phyloP scores from a whole-genome alignment of 23 tunicate genomes.

The Halocynthia aurantium region DNA sequence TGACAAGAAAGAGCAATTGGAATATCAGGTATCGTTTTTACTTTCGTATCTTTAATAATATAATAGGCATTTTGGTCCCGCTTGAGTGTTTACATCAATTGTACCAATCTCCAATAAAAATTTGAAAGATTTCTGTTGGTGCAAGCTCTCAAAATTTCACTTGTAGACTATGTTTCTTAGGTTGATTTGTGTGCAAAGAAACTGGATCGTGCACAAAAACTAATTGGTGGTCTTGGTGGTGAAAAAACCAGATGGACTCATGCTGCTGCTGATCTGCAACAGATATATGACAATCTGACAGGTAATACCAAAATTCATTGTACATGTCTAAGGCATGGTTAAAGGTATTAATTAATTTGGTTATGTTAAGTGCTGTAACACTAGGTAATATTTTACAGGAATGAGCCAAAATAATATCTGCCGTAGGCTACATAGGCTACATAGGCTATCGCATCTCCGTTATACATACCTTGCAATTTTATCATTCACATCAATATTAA shows the following conservation, averaged over 20 bases:
- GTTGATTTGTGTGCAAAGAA: conserved; percentile 98
- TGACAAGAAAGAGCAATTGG: conserved; percentile 93
- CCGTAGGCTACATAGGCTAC: too few species aligned
- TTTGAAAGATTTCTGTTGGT: neutral
- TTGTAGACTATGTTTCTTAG: conserved; percentile 16
- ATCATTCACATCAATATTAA: neutral
- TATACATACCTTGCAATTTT: too few species aligned
- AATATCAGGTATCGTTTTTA: conserved; percentile 60
- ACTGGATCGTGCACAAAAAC: conserved; percentile 91
- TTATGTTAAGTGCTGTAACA: neutral
- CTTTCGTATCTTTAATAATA: neutral
- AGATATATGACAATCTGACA: conserved; percentile 85
- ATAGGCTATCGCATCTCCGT: too few species aligned
- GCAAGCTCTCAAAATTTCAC: neutral
- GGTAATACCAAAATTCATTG: conserved; percentile 29
- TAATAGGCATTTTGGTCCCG: neutral
- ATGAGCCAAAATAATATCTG: too few species aligned
- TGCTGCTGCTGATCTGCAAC: conserved; percentile 83
- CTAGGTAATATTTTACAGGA: too few species aligned
- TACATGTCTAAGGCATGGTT: neutral
- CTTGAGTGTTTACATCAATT: neutral
- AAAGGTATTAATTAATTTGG: neutral
- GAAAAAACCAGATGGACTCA: conserved; percentile 98
- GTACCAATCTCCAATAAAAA: neutral
- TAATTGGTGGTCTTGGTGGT: conserved; percentile 98